Conservation (phyloP, 2,797 vertebrate species). For the Amniataba percoides region DNA sequence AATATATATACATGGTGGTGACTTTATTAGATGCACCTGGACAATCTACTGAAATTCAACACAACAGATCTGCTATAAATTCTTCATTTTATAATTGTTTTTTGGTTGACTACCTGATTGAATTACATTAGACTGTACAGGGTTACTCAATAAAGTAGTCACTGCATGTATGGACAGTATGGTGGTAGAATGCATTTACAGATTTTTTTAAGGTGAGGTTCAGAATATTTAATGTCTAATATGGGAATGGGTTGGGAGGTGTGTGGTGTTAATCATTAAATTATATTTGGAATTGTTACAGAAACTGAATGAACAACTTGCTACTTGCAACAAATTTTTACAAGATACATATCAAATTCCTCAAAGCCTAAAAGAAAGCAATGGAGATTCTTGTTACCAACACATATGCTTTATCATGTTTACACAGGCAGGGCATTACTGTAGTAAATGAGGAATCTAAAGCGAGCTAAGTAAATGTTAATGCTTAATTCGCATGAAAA, state of each 20-base stretch:
- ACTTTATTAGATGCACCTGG: too few species aligned
- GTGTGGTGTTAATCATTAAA: background rate
- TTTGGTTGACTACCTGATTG: too few species aligned
- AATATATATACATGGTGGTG: too few species aligned
- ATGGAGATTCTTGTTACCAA: background rate
- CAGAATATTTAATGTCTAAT: conserved; percentile 2
- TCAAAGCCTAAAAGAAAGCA: background rate
- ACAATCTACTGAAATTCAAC: too few species aligned
- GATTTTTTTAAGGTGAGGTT: background rate
- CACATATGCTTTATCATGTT: background rate
- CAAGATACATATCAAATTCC: background rate
- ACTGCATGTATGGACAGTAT: background rate
- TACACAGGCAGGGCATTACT: background rate
- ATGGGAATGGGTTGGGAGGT: too few species aligned
- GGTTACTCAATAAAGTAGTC: too few species aligned
- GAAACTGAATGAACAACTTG: background rate
- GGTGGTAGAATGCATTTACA: conserved; percentile 14
- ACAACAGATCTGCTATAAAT: too few species aligned
- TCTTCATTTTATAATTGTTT: too few species aligned
- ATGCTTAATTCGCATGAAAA: too few species aligned
- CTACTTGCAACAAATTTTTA: background rate
- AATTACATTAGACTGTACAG: too few species aligned
- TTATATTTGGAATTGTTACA: background rate
- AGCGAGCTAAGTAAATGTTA: too few species aligned
- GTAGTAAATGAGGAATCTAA: background rate